Evolutionary conservation across 2,888 invertebrate species (phyloP).

Genomic region (Eueremaeus valkanovi): DNA sequence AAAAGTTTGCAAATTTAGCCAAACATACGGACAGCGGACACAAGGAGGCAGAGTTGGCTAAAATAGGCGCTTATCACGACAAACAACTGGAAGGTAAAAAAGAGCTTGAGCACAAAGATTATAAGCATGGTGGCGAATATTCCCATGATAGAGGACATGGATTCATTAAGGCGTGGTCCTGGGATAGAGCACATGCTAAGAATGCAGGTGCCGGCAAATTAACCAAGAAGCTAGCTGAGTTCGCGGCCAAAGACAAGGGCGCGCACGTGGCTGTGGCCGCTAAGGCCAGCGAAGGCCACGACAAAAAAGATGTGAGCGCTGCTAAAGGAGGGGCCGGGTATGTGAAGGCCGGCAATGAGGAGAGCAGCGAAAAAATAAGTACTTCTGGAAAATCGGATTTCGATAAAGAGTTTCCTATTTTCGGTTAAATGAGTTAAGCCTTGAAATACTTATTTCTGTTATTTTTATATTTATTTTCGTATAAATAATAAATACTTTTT

Average conservation of each 20-base stretch:
- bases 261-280: not conserved
- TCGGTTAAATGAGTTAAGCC: not conserved
- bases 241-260: not conserved
- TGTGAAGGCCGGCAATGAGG: not conserved
- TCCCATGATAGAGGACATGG: slow-evolving; percentile 35
- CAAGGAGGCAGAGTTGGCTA: not conserved
- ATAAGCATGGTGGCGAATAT: not conserved
- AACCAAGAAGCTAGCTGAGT: not conserved
- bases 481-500: too few relatives aligned
- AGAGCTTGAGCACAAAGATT: not conserved
- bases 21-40: not conserved
- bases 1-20: slow-evolving; percentile 11
- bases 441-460: not conserved
- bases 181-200: slow-evolving; percentile 27
- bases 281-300: not conserved
- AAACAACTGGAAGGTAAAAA: not conserved
- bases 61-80: not conserved
- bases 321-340: not conserved
- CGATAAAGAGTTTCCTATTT: slow-evolving; percentile 15
- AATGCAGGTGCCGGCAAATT: not conserved
- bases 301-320: not conserved
- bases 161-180: slow-evolving; percentile 38
- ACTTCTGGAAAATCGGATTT: not conserved
- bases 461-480: too few relatives aligned
- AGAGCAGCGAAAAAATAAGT: not conserved